Evolutionary conservation across 2,113 vertebrate genomes (phyloP).

Genomic region (Corythaixoides concolor): DNA sequence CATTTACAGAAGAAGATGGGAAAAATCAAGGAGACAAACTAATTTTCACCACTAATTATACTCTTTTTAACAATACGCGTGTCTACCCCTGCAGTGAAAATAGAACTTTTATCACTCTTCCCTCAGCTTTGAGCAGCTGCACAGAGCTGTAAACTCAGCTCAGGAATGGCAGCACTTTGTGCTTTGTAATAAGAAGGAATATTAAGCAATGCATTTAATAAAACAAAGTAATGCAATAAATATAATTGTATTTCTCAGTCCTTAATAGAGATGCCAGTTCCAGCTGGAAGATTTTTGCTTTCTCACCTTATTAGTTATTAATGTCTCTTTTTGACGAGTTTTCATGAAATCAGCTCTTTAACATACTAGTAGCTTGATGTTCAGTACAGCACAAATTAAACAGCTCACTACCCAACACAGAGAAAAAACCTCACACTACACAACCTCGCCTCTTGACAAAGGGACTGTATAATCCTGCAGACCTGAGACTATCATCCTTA

Average conservation of each 20-base stretch:
- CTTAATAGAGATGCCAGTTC: not conserved
- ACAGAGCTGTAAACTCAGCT: not conserved
- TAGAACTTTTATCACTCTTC: not conserved
- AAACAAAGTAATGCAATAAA: not conserved
- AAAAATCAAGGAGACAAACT: not conserved
- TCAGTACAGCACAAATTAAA: not conserved
- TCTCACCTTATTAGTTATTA: not conserved
- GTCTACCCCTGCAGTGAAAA: not conserved
- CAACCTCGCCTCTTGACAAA: not conserved
- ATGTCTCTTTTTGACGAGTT: not conserved
- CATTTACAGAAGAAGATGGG: not conserved
- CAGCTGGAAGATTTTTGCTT: not conserved
- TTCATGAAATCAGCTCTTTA: not conserved
- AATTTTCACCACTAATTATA: not conserved
- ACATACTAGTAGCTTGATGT: not conserved
- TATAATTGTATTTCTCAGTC: not conserved
- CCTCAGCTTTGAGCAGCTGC: not conserved
- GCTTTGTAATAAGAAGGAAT: not conserved
- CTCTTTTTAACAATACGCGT: not conserved
- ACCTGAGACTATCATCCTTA: not conserved
- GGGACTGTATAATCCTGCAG: not conserved
- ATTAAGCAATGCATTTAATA: not conserved
- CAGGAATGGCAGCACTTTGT: not conserved
- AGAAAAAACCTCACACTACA: not conserved
- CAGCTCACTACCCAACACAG: not conserved